Evolutionary conservation across 2,888 invertebrate species (phyloP), one percentile per base, ranked within the genome.

Genomic region (Choreutis nemorana): DNA sequence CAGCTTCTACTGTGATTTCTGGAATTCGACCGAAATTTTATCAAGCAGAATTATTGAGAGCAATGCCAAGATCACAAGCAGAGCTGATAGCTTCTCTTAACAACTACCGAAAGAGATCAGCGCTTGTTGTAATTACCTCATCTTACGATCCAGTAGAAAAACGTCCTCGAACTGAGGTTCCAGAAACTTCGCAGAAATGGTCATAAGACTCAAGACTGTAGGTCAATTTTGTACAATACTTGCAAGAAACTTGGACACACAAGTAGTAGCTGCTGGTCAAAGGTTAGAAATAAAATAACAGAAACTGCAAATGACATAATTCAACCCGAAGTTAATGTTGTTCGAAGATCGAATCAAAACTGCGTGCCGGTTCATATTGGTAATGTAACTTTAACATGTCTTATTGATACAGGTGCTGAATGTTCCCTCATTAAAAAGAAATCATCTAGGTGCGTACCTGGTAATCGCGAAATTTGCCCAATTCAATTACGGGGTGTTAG

Each of bases 391-490:
- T n/a, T n/a, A n/a, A 9, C 21, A 2, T 21, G 21, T 5, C 9
- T 21, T 9, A 21, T 21, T 5, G 21, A 21, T 21, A 21, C 3
- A 3, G 21, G 21, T 5, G 21, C 21, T 21, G 21, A 21, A 21
- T 21, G 21, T 21, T 21, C 21, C 21, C 21, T 21, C 6, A 21
- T 21, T 10, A 21, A 21, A 21, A 21, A n/a, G n/a, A n/a, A n/a
- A n/a, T n/a, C n/a, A n/a, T n/a, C n/a, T n/a, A n/a, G n/a, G n/a
- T n/a, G n/a, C n/a, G n/a, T n/a, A n/a, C n/a, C n/a, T n/a, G n/a
- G n/a, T n/a, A n/a, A n/a, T n/a, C n/a, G n/a, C n/a, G n/a, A n/a
- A n/a, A n/a, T n/a, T n/a, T n/a, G n/a, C n/a, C n/a, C n/a, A n/a
- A n/a, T n/a, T n/a, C n/a, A n/a, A n/a, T n/a, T n/a, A n/a, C n/a